Base-by-base conservation (phyloP, 2,797 vertebrate species). In the Nyctalus aviator region DNA sequence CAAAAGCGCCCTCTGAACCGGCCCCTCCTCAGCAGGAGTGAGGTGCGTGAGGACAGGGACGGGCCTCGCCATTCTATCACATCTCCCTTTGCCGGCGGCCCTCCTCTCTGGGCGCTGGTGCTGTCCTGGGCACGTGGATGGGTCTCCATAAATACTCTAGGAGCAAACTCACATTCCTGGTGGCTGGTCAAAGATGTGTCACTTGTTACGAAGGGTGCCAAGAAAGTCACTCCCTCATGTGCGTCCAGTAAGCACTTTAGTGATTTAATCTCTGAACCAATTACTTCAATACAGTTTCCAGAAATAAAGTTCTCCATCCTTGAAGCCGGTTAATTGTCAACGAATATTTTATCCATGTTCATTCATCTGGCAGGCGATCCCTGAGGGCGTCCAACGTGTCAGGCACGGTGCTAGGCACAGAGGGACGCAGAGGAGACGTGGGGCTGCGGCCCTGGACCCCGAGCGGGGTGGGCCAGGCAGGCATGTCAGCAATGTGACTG, bases 261-360 rank as follows among this genome's bases (percentile, higher is more conserved):
- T 86, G 90, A 96, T 87, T 97, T 97, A 96, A 96, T 88, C 93
- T 93, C 90, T 90, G 95, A 96, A 90, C 88, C 93, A 97, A 97
- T 97, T 93, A 97, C 93, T 94, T 95, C 83, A 96, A 94, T 95
- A 97, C 59, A 94, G 72, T 95, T 96, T 95, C 94, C 84, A 94
- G 95, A 97, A 97, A 95, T 77, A 95, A 85, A 95, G 72, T 62
- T 78, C 62, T 91, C n/a, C 41, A 41, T 95, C 88, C 92, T 97
- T 96, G 95, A 97, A 97, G 96, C 37, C 32, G 64, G 88, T 77
- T 95, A 95, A 96, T 97, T 96, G 95, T 96, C 96, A 96, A 59
- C 62, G 0, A 5, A 75, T 84, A 95, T 96, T 92, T 95, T 88
- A 78, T 90, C 94, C 93, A 83, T 84, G 84, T 93, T 93, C 84